phyloP scores from a whole-genome alignment of 2,888 invertebrate genomes.

The Drosophila suboccidentalis region DNA sequence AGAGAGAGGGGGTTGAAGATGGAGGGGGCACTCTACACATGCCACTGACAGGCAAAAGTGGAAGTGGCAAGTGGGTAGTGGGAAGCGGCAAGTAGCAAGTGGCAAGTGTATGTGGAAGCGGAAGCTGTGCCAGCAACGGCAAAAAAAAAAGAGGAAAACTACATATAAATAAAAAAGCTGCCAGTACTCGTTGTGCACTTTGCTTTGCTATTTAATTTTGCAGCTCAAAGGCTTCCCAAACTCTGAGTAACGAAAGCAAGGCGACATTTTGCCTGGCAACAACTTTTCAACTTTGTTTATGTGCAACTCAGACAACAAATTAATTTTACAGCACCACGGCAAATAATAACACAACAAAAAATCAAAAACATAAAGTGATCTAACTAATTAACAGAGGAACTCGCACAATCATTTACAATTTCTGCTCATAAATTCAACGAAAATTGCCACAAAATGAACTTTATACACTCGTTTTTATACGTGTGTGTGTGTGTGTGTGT shows the following conservation, averaged over 20 bases:
- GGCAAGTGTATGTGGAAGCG: conserved; percentile 30
- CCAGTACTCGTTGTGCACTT: conserved; percentile 61
- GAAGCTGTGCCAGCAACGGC: conserved; percentile 73
- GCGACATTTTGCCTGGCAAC: conserved; percentile 55
- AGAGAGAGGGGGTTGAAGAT: neutral
- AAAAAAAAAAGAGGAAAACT: conserved; percentile 59
- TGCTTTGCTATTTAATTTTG: conserved; percentile 81
- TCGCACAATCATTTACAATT: conserved; percentile 22
- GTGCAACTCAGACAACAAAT: conserved; percentile 53
- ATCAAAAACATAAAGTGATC: conserved; percentile 6
- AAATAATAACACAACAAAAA: conserved; percentile 33
- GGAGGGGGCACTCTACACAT: conserved; percentile 55
- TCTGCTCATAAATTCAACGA: conserved; percentile 27
- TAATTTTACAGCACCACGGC: conserved; percentile 33
- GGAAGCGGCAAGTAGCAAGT: neutral
- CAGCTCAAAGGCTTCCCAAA: conserved; percentile 75
- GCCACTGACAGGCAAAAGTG: conserved; percentile 64
- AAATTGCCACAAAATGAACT: conserved; percentile 51
- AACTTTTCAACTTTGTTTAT: conserved; percentile 59
- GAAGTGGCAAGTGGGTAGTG: conserved; percentile 8
- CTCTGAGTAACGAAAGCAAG: conserved; percentile 30
- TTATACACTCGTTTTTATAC: neutral
- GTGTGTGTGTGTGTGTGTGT: neutral
- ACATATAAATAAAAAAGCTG: conserved; percentile 39
- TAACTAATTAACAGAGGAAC: conserved; percentile 51